Percentiles rank a stretch among this genome's conserved stretches.
phyloP scores from a whole-genome alignment of 2,888 invertebrate species.

The Cataglyphis albicans region DNA sequence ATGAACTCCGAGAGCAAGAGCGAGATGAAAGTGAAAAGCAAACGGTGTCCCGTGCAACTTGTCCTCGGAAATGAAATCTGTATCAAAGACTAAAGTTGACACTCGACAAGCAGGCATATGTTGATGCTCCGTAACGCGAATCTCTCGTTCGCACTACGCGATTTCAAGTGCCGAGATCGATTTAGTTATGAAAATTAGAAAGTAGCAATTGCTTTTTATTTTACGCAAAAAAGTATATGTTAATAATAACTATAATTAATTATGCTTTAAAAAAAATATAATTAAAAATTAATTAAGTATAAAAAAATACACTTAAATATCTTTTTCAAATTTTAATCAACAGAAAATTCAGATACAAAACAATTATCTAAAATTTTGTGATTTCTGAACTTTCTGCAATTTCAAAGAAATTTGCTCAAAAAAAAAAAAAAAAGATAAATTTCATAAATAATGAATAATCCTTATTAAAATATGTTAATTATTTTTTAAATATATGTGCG shows the following conservation, averaged over 20 bases:
- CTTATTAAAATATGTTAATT: not conserved
- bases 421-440: not conserved
- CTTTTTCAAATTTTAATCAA: not conserved
- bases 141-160: not conserved
- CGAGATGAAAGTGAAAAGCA: conserved; percentile 43
- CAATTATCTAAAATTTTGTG: not conserved
- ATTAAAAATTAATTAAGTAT: conserved; percentile 5
- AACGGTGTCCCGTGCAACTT: conserved; percentile 9
- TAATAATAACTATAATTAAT: not conserved
- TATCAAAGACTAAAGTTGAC: conserved; percentile 44
- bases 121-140: conserved; percentile 13
- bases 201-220: not conserved
- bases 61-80: conserved; percentile 50
- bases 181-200: not conserved
- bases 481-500: not conserved
- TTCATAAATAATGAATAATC: not conserved
- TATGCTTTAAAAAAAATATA: not conserved
- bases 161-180: not conserved
- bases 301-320: not conserved
- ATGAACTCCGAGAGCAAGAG: conserved; percentile 28
- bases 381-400: not conserved
- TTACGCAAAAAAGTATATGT: not conserved
- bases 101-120: conserved; percentile 32
- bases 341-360: not conserved
- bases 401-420: not conserved